Evolutionary conservation across 53 echinoderm and acorn worm species (phyloP).

Genomic region (Henricia sp.): DNA sequence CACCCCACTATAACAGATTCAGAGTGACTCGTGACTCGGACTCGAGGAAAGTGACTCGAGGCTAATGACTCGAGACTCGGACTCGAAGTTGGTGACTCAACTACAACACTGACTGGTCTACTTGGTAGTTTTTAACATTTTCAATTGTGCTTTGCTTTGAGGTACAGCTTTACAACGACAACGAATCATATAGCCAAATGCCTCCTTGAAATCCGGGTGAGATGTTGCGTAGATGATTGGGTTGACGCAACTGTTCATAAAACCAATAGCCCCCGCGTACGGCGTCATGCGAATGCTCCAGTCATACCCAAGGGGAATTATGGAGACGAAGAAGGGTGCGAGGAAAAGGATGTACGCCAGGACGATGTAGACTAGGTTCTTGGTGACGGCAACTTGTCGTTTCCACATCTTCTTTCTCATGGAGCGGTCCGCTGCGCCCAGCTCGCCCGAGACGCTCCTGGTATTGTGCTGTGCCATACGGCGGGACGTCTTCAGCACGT

Average conservation of each 20-base stretch:
- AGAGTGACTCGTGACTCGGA: too few relatives aligned
- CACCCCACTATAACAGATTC: too few relatives aligned
- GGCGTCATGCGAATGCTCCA: conserved; percentile 51
- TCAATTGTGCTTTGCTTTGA: neutral
- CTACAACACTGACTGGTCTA: too few relatives aligned
- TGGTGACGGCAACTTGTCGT: conserved; percentile 63
- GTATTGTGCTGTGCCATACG: neutral
- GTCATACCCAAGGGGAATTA: conserved; percentile 17
- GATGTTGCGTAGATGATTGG: conserved; percentile 74
- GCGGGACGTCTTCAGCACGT: conserved; percentile 31
- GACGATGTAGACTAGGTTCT: conserved; percentile 76
- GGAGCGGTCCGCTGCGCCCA: neutral
- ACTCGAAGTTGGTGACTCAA: too few relatives aligned
- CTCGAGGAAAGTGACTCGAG: too few relatives aligned
- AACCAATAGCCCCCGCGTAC: conserved; percentile 52
- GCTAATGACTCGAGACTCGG: too few relatives aligned
- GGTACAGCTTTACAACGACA: conserved; percentile 2
- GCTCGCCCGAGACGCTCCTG: neutral
- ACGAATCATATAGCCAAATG: conserved; percentile 12
- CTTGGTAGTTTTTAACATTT: too few relatives aligned
- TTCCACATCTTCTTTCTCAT: conserved; percentile 2
- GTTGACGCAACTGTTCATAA: conserved; percentile 70
- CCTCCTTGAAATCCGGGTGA: conserved; percentile 56
- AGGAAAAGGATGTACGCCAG: conserved; percentile 67
- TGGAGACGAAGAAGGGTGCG: conserved; percentile 56